Percentiles rank a stretch among this genome's conserved stretches.
Evolutionary conservation across 2,888 invertebrate genomes (phyloP).

Genomic region (Mycalesis mineus): DNA sequence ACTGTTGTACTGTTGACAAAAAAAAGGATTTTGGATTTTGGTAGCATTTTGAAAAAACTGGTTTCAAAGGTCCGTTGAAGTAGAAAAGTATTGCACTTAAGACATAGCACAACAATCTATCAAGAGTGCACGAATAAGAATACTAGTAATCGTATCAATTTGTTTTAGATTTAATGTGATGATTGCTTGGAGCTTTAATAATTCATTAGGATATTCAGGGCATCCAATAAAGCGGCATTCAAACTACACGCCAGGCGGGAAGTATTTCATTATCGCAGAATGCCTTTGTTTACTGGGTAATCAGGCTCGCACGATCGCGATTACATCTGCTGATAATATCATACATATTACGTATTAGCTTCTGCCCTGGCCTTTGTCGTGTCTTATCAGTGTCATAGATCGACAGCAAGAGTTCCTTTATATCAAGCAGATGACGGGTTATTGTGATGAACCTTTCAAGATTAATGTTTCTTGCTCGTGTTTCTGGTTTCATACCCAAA

Average conservation of each 20-base stretch:
- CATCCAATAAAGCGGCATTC: constrained; percentile 8
- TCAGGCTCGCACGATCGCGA: constrained; percentile 4
- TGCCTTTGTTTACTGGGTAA: constrained; percentile 14
- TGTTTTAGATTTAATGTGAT: background rate
- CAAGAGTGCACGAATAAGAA: too few relatives aligned
- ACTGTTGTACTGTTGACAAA: too few relatives aligned
- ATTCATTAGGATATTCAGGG: background rate
- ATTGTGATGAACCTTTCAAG: background rate
- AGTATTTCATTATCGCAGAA: constrained; percentile 20
- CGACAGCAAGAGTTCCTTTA: background rate
- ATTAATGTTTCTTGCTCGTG: too few relatives aligned
- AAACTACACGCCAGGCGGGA: constrained; percentile 5
- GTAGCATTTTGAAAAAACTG: too few relatives aligned
- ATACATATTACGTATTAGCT: background rate
- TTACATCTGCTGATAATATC: constrained; percentile 1
- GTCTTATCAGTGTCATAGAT: background rate
- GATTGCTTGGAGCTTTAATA: background rate
- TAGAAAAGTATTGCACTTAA: too few relatives aligned
- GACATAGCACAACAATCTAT: too few relatives aligned
- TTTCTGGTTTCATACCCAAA: too few relatives aligned
- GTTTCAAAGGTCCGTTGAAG: too few relatives aligned
- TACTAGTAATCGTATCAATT: too few relatives aligned
- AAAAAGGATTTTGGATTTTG: too few relatives aligned
- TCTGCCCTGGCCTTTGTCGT: background rate
- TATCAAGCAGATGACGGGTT: background rate